These are phyloP conservation scores for Grantiella picta DNA, from an alignment of 2,113 vertebrate species.

Conservation along the genomic window DNA sequence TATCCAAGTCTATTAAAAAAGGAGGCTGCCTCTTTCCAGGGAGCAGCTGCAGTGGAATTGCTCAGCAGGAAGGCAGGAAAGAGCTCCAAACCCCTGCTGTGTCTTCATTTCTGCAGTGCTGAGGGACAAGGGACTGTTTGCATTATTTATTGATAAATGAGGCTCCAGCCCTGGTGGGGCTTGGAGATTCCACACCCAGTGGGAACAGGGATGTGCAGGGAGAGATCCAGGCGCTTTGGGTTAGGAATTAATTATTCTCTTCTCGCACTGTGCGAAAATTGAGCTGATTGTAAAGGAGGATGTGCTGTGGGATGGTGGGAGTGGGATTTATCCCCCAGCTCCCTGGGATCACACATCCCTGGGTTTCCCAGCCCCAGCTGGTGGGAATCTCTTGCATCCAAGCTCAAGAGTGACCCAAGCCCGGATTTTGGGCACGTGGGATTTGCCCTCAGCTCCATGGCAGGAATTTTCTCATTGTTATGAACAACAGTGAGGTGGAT, in stretches of 20 bases:
- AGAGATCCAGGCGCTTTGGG: fast-evolving
- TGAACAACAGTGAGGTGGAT: not conserved
- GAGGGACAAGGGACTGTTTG: not conserved
- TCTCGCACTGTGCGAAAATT: too few relatives aligned
- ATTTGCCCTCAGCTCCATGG: not conserved
- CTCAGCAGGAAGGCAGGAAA: not conserved
- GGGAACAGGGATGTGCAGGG: not conserved
- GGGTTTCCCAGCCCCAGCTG: not conserved
- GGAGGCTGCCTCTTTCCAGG: not conserved
- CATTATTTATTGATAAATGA: not conserved
- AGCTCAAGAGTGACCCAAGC: not conserved
- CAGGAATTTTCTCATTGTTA: not conserved
- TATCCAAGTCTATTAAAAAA: not conserved
- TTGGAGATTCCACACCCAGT: fast-evolving
- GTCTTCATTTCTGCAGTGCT: not conserved
- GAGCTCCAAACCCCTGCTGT: not conserved
- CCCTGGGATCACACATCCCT: not conserved
- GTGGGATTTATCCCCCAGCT: not conserved
- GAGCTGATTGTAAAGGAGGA: fast-evolving
- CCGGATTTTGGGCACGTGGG: not conserved
- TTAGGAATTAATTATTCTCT: not conserved
- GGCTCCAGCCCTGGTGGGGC: not conserved
- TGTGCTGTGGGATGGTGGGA: not conserved
- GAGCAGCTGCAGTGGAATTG: not conserved
- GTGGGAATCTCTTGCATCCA: too few relatives aligned